These are phyloP conservation scores for Archips crataeganus DNA, from an alignment of 2,888 invertebrate species.

Conservation along the genomic window DNA sequence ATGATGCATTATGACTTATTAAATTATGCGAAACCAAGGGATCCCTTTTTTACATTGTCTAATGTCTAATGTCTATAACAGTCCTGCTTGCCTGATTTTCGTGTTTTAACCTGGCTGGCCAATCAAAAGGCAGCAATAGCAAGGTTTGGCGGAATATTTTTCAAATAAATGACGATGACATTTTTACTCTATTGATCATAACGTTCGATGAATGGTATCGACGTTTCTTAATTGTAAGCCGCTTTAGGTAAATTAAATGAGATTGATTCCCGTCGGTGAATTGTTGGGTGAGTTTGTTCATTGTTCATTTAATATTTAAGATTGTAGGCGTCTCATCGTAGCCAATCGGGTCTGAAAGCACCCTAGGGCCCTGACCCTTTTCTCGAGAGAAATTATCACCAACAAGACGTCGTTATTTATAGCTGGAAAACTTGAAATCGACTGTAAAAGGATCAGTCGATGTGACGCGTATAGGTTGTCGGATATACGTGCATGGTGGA, in stretches of 20 bases:
- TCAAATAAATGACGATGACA: too few species aligned
- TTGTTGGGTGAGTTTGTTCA: conserved; percentile 8
- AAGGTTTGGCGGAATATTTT: too few species aligned
- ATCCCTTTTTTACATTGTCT: too few species aligned
- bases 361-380: conserved; percentile 23
- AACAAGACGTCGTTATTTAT: conserved; percentile 6
- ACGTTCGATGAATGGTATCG: too few species aligned
- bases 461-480: not conserved
- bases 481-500: too few species aligned
- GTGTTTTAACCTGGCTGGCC: too few species aligned
- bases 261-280: conserved; percentile 12
- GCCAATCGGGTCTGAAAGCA: conserved; percentile 30
- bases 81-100: too few species aligned
- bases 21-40: too few species aligned
- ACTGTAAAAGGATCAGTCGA: not conserved
- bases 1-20: too few species aligned
- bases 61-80: too few species aligned
- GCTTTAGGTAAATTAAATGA: conserved; percentile 11
- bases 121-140: too few species aligned
- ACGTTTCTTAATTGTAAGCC: conserved; percentile 8
- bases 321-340: conserved; percentile 4
- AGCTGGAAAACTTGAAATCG: not conserved
- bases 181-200: too few species aligned
- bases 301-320: conserved; percentile 29
- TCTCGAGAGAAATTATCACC: conserved; percentile 46